Evolutionary conservation across 2,888 invertebrate genomes (phyloP).

Genomic region (Trissoscelio sp.): DNA sequence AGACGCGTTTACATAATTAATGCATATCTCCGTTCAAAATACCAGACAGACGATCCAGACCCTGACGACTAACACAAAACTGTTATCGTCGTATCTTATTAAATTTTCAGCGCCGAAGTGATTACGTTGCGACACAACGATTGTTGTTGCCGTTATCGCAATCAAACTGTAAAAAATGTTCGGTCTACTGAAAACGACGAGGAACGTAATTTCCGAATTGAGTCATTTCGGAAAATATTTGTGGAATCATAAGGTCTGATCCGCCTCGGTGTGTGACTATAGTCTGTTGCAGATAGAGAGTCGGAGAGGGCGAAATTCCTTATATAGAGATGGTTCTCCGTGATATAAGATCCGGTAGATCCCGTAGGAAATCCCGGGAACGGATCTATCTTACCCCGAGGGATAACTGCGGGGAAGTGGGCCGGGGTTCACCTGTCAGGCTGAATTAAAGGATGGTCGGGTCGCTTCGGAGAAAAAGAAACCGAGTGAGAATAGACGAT

Average conservation of each 20-base stretch:
- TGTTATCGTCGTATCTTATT: slow-evolving; percentile 59
- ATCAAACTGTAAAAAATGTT: slow-evolving; percentile 5
- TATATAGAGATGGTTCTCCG: slow-evolving; percentile 82
- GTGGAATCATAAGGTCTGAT: slow-evolving; percentile 72
- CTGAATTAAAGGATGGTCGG: slow-evolving; percentile 86
- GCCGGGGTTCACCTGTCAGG: slow-evolving; percentile 85
- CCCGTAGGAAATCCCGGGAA: slow-evolving; percentile 84
- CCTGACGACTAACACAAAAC: slow-evolving; percentile 46
- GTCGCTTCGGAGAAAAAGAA: slow-evolving; percentile 73
- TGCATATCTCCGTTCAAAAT: slow-evolving; percentile 70
- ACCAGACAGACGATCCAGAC: slow-evolving; percentile 61
- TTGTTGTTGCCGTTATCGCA: background rate
- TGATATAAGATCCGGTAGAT: slow-evolving; percentile 83
- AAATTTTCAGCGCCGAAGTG: slow-evolving; percentile 36
- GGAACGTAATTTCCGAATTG: slow-evolving; percentile 47
- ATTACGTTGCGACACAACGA: slow-evolving; percentile 10
- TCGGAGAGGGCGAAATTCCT: slow-evolving; percentile 76
- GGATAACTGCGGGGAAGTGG: slow-evolving; percentile 78
- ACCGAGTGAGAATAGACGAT: slow-evolving; percentile 68
- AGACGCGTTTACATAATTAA: slow-evolving; percentile 73
- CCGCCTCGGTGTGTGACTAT: slow-evolving; percentile 63
- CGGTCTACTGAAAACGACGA: too few species aligned
- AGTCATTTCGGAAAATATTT: slow-evolving; percentile 66
- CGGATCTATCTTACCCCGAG: slow-evolving; percentile 84
- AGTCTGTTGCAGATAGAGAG: slow-evolving; percentile 60